A percentile compares a stretch with the other conserved stretches of the same genome.
phyloP scores from a whole-genome alignment of 2,888 invertebrate species.

The Bursaphelenchus okinawaensis region DNA sequence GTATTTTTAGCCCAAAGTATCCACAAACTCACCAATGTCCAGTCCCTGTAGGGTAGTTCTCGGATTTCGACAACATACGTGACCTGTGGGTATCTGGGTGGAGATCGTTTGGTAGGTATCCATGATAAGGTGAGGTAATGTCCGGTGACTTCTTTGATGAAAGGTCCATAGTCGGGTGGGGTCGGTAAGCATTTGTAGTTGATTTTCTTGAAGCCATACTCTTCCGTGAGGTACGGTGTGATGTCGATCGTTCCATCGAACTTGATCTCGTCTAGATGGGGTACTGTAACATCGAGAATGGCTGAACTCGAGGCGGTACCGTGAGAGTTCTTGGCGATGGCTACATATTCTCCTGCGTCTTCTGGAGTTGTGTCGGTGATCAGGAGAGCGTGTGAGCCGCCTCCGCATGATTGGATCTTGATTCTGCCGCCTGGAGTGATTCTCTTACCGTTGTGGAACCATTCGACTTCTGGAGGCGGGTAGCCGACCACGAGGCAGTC shows the following conservation, averaged over 20 bases:
- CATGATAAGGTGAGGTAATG: conserved; percentile 81
- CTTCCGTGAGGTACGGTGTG: conserved; percentile 56
- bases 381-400: conserved; percentile 56
- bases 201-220: conserved; percentile 56
- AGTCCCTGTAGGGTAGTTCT: conserved; percentile 82
- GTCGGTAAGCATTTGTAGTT: conserved; percentile 65
- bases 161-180: conserved; percentile 81
- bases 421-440: conserved; percentile 60
- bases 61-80: conserved; percentile 92
- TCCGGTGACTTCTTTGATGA: conserved; percentile 85
- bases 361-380: conserved; percentile 52
- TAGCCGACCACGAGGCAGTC: conserved; percentile 57
- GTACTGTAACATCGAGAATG: conserved; percentile 55
- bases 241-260: conserved; percentile 54
- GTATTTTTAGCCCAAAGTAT: conserved; percentile 3
- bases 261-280: conserved; percentile 55
- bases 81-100: conserved; percentile 69
- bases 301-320: conserved; percentile 53
- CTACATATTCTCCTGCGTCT: conserved; percentile 57
- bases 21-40: conserved; percentile 72
- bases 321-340: conserved; percentile 51
- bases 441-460: conserved; percentile 60
- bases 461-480: conserved; percentile 51
- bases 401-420: conserved; percentile 57
- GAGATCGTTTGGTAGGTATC: conserved; percentile 78